These are phyloP conservation scores for Alloplasta piceator DNA, from an alignment of 2,888 invertebrate genomes.

Conservation along the genomic window DNA sequence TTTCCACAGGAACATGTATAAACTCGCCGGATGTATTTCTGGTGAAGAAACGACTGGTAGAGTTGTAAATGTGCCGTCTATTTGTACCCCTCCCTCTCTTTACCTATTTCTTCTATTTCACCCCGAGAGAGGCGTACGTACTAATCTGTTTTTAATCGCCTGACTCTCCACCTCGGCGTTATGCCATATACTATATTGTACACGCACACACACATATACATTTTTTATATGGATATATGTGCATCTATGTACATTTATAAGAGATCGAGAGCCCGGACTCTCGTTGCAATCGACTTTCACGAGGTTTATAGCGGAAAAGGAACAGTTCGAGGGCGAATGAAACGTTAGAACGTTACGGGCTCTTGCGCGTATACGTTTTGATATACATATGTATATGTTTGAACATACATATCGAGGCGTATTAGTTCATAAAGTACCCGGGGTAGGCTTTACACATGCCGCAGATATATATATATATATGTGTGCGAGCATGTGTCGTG, in stretches of 20 bases:
- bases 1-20: too few relatives aligned
- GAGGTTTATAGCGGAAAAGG: slow-evolving; percentile 66
- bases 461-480: slow-evolving; percentile 49
- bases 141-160: slow-evolving; percentile 66
- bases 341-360: slow-evolving; percentile 65
- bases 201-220: neutral
- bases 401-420: slow-evolving; percentile 38
- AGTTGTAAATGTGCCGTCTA: slow-evolving; percentile 29
- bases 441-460: slow-evolving; percentile 52
- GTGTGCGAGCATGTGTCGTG: too few relatives aligned
- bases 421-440: slow-evolving; percentile 63
- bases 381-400: neutral
- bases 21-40: too few relatives aligned
- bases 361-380: slow-evolving; percentile 26
- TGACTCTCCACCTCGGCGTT: slow-evolving; percentile 54
- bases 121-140: slow-evolving; percentile 60
- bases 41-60: too few relatives aligned
- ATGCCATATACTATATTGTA: slow-evolving; percentile 1
- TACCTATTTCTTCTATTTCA: slow-evolving; percentile 5
- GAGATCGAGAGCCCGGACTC: slow-evolving; percentile 62
- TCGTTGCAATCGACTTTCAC: slow-evolving; percentile 66
- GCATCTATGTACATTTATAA: slow-evolving; percentile 41
- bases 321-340: slow-evolving; percentile 66
- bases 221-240: neutral
- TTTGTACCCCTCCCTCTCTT: slow-evolving; percentile 23